phyloP scores from a whole-genome alignment of 1,140 invertebrate genomes.

The Kradibia gibbosae region DNA sequence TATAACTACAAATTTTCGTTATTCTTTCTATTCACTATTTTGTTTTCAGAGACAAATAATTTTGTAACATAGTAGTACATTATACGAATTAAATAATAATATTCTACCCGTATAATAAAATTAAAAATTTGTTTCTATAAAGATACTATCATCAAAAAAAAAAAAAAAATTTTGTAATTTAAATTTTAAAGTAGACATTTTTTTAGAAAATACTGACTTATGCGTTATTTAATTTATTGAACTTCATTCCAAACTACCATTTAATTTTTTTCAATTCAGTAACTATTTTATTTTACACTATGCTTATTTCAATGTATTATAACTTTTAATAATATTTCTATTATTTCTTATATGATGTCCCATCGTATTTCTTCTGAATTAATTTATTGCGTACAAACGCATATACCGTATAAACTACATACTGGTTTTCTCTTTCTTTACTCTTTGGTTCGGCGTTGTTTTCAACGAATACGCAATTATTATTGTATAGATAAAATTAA shows the following conservation, averaged over 20 bases:
- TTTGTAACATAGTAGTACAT: constrained; percentile 1
- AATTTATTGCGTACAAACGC: neutral
- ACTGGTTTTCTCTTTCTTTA: constrained; percentile 35
- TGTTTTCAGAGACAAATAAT: constrained; percentile 43
- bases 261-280: neutral
- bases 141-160: neutral
- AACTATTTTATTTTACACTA: constrained; percentile 15
- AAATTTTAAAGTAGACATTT: constrained; percentile 26
- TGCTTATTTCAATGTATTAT: neutral
- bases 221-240: constrained; percentile 22
- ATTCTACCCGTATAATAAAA: constrained; percentile 16
- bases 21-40: constrained; percentile 16
- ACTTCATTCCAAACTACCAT: neutral
- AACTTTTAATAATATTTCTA: neutral
- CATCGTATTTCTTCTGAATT: constrained; percentile 10
- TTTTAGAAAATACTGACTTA: constrained; percentile 13
- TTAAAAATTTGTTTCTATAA: constrained; percentile 1
- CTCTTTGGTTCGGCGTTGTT: constrained; percentile 47
- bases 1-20: constrained; percentile 33
- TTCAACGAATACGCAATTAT: constrained; percentile 42
- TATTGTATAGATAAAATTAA: constrained; percentile 34
- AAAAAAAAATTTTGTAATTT: neutral
- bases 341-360: neutral
- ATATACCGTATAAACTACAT: constrained; percentile 2
- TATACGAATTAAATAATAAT: neutral